phyloP scores from a whole-genome alignment of 2,113 vertebrate species.

The Phrynosoma platyrhinos region DNA sequence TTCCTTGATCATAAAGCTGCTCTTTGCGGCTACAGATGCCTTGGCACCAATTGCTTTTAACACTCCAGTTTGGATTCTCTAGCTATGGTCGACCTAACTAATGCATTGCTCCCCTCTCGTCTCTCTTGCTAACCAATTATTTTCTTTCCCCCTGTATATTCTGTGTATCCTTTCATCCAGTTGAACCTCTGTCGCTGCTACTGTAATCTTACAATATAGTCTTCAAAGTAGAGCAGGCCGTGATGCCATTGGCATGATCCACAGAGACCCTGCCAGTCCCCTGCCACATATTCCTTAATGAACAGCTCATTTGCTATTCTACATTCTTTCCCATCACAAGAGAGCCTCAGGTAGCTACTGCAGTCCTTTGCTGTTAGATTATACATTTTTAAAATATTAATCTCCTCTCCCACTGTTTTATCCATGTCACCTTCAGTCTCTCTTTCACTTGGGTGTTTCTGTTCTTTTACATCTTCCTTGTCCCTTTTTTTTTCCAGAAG shows the following conservation, averaged over 20 bases:
- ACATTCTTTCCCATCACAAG: conserved; percentile 38
- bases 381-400: conserved; percentile 32
- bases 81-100: not conserved
- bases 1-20: conserved; percentile 20
- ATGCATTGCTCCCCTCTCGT: conserved; percentile 36
- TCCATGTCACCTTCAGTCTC: conserved; percentile 18
- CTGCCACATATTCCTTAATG: conserved; percentile 57
- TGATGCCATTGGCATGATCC: conserved; percentile 50
- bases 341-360: conserved; percentile 49
- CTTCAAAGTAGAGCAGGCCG: conserved; percentile 54
- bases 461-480: conserved; percentile 17
- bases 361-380: not conserved
- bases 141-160: conserved; percentile 42
- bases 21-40: not conserved
- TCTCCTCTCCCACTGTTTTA: conserved; percentile 29
- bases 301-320: conserved; percentile 59
- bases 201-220: conserved; percentile 47
- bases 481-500: conserved; percentile 37
- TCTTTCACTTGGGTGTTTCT: conserved; percentile 47
- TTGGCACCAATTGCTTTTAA: not conserved
- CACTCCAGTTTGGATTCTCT: not conserved
- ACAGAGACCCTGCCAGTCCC: conserved; percentile 53
- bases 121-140: conserved; percentile 57
- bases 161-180: conserved; percentile 63
- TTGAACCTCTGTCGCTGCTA: conserved; percentile 42